phyloP scores from a whole-genome alignment of 2,113 vertebrate genomes.

The Trematocara zebra region DNA sequence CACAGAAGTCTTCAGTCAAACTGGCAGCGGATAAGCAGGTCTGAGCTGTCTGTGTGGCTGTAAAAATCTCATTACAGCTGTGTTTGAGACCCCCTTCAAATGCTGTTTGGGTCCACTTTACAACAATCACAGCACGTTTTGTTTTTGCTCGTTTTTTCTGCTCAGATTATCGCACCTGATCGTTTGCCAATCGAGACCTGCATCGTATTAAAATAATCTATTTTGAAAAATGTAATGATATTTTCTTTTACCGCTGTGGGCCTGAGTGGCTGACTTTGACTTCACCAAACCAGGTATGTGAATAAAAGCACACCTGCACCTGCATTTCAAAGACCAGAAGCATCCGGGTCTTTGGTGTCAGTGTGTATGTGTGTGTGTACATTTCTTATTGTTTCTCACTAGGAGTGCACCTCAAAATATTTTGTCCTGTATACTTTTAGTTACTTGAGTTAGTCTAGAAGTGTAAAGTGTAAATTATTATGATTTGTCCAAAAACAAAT shows the following conservation, averaged over 20 bases:
- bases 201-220: not conserved
- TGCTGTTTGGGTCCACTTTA: not conserved
- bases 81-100: not conserved
- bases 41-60: not conserved
- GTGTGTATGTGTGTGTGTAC: not conserved
- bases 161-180: rapidly evolving
- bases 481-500: not conserved
- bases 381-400: not conserved
- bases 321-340: not conserved
- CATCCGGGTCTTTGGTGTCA: not conserved
- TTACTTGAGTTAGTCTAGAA: not conserved
- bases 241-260: not conserved
- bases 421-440: not conserved
- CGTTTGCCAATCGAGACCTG: not conserved
- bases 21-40: rapidly evolving
- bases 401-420: not conserved
- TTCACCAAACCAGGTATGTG: not conserved
- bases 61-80: not conserved
- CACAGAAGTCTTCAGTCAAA: not conserved
- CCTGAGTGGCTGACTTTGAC: not conserved
- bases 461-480: not conserved
- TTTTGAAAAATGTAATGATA: not conserved
- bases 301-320: not conserved
- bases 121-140: not conserved
- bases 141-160: not conserved